phyloP scores from a whole-genome alignment of 92 coral and sea anemone genomes.

The Porites lobata region DNA sequence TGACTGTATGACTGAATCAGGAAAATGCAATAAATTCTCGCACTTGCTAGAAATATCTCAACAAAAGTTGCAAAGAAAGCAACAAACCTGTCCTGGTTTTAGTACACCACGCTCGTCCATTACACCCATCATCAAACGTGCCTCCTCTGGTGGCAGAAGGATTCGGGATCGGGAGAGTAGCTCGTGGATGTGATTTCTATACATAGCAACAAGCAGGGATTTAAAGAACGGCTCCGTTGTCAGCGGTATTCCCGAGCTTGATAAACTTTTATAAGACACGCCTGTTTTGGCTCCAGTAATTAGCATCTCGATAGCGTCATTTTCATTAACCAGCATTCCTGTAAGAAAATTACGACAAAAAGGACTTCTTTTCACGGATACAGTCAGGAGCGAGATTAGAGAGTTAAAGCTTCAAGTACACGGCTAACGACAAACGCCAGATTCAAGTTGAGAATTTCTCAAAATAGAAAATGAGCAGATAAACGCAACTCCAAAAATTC shows the following conservation, averaged over 20 bases:
- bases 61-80: background rate
- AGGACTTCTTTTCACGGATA: too few species aligned
- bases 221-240: conserved; percentile 97
- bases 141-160: conserved; percentile 80
- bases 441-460: too few species aligned
- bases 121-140: conserved; percentile 99
- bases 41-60: background rate
- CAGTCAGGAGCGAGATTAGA: too few species aligned
- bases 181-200: conserved; percentile 81
- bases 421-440: too few species aligned
- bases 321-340: conserved; percentile 94
- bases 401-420: too few species aligned
- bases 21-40: background rate
- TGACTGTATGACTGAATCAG: too few species aligned
- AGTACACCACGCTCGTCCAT: conserved; percentile 94
- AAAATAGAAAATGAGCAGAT: too few species aligned
- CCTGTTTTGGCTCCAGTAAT: conserved; percentile 83
- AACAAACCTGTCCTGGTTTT: conserved; percentile 85
- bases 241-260: conserved; percentile 82
- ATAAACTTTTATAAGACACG: conserved; percentile 75
- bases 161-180: conserved; percentile 89
- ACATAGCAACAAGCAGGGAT: conserved; percentile 85
- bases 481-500: too few species aligned
- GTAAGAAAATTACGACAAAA: background rate
- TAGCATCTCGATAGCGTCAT: conserved; percentile 81